Conservation (phyloP, 2,113 vertebrate genomes). For the Raja brachyura region DNA sequence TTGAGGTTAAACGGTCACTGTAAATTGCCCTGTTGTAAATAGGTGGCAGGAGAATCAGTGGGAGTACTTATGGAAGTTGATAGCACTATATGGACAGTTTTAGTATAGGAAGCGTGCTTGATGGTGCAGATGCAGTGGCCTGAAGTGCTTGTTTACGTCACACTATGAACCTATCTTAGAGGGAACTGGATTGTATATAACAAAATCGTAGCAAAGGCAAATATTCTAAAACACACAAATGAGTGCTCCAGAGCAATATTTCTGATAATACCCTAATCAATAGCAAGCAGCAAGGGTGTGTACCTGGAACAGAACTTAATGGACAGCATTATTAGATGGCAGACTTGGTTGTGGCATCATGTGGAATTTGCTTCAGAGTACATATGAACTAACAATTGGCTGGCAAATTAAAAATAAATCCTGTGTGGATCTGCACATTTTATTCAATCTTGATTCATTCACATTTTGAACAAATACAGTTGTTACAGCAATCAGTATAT, state of each 20-base stretch:
- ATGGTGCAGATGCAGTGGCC: too few relatives aligned
- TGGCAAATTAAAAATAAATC: not conserved
- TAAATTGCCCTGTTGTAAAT: too few relatives aligned
- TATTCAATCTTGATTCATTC: not conserved
- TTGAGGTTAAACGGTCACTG: too few relatives aligned
- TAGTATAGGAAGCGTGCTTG: too few relatives aligned
- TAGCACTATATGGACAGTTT: too few relatives aligned
- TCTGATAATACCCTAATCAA: too few relatives aligned
- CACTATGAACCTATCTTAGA: not conserved
- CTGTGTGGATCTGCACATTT: not conserved
- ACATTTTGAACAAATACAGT: not conserved
- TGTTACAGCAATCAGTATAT: not conserved
- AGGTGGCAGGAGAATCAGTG: too few relatives aligned
- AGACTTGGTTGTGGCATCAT: not conserved
- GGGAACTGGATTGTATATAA: not conserved
- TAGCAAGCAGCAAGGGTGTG: not conserved
- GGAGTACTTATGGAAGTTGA: too few relatives aligned
- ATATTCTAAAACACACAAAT: not conserved
- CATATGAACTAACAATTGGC: not conserved
- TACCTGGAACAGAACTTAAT: not conserved
- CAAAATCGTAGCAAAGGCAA: not conserved
- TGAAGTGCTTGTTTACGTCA: too few relatives aligned
- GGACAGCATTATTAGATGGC: not conserved
- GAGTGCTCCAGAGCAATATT: not conserved
- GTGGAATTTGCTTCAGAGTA: not conserved